Evolutionary conservation across 92 coral and sea anemone species (phyloP).

Genomic region (Epizoanthus ramosus): DNA sequence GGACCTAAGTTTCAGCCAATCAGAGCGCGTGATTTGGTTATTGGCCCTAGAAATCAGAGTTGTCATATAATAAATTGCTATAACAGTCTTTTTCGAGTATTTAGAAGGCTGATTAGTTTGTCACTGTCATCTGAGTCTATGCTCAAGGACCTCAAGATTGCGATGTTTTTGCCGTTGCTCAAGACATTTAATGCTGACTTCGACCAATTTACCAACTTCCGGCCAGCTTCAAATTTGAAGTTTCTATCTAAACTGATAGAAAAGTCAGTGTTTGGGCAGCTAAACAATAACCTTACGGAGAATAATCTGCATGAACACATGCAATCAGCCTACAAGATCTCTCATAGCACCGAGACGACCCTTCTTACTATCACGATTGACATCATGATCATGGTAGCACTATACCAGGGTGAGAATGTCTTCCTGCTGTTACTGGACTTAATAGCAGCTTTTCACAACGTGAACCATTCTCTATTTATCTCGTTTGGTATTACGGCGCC

Average conservation of each 20-base stretch:
- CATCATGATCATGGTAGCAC: slow-evolving; percentile 13
- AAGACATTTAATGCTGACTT: slow-evolving; percentile 39
- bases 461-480: neutral
- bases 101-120: slow-evolving; percentile 28
- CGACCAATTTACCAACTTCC: slow-evolving; percentile 29
- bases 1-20: no score
- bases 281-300: no score
- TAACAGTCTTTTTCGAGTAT: neutral
- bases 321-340: slow-evolving; percentile 39
- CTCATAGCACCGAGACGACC: slow-evolving; percentile 31
- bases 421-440: neutral
- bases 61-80: neutral
- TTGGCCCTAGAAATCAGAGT: no score
- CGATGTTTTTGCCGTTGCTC: slow-evolving; percentile 23
- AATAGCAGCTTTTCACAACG: no score
- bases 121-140: slow-evolving; percentile 22
- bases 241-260: slow-evolving; percentile 42
- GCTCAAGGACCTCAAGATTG: slow-evolving; percentile 37
- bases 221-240: slow-evolving; percentile 42
- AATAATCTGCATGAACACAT: slow-evolving; percentile 43
- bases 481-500: neutral
- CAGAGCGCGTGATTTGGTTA: no score
- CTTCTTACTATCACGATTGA: slow-evolving; percentile 12
- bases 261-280: slow-evolving; percentile 26
- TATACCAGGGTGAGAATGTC: neutral